Conservation (phyloP, 2,888 invertebrate genomes). For the Nycteola revayana region DNA sequence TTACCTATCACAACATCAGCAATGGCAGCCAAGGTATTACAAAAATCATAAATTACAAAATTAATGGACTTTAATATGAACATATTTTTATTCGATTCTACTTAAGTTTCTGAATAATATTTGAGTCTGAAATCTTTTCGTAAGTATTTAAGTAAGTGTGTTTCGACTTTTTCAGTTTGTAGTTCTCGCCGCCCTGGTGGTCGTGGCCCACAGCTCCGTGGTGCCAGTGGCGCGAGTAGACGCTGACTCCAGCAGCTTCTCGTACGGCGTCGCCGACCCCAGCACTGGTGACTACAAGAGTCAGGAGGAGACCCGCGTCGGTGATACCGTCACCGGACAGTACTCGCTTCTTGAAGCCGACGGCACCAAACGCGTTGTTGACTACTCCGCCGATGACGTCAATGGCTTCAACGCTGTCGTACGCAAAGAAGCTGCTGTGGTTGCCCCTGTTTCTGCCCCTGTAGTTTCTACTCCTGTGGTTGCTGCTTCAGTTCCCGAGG, state of each 20-base stretch:
- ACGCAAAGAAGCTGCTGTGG: constrained; percentile 67
- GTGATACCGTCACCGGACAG: constrained; percentile 74
- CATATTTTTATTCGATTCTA: background rate
- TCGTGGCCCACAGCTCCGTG: constrained; percentile 57
- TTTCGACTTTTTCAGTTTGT: constrained; percentile 53
- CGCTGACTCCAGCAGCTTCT: constrained; percentile 66
- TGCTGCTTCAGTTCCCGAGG: constrained; percentile 7
- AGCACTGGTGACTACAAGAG: constrained; percentile 81
- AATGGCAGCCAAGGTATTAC: constrained; percentile 64
- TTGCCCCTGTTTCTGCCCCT: constrained; percentile 40
- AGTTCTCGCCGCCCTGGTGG: constrained; percentile 58
- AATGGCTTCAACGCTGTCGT: constrained; percentile 82
- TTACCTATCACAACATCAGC: constrained; percentile 42
- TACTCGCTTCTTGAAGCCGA: constrained; percentile 79
- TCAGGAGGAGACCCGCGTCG: constrained; percentile 74
- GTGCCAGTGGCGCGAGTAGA: constrained; percentile 55
- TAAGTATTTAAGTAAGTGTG: background rate
- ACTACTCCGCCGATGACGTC: constrained; percentile 76
- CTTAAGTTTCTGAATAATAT: background rate
- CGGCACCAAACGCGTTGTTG: constrained; percentile 77
- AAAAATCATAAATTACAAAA: background rate
- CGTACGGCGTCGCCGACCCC: constrained; percentile 79
- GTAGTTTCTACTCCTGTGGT: constrained; percentile 36
- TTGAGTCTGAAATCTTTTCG: no score
- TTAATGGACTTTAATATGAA: background rate